phyloP scores from a whole-genome alignment of 2,113 vertebrate genomes.

The Pseudorasbora parva region DNA sequence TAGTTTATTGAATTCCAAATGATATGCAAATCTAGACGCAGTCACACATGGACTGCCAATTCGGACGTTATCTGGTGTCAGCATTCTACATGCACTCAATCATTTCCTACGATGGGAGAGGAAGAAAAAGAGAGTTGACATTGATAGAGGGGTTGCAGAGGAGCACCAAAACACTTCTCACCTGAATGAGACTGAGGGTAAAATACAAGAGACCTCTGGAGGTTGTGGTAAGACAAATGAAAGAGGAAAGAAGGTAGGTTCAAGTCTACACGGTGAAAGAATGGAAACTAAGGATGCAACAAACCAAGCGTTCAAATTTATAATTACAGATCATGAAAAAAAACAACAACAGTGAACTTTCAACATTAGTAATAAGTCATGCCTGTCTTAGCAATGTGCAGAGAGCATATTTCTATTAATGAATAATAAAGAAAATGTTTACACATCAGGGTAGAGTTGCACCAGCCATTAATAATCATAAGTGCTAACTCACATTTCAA shows the following conservation, averaged over 20 bases:
- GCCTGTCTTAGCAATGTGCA: too few relatives aligned
- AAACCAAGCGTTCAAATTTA: neutral
- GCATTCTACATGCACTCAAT: slow-evolving; percentile 62
- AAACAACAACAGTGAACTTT: too few relatives aligned
- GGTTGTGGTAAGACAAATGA: neutral
- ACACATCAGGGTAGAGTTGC: too few relatives aligned
- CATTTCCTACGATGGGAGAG: slow-evolving; percentile 26
- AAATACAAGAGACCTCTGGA: neutral
- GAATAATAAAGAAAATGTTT: too few relatives aligned
- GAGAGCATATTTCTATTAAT: too few relatives aligned
- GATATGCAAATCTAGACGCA: slow-evolving; percentile 75
- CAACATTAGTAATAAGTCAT: too few relatives aligned
- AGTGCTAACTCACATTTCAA: too few relatives aligned
- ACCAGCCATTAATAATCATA: too few relatives aligned
- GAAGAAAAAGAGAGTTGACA: neutral
- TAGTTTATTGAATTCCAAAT: slow-evolving; percentile 75
- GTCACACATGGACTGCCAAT: slow-evolving; percentile 67
- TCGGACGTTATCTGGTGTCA: slow-evolving; percentile 75
- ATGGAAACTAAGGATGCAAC: neutral
- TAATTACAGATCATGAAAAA: too few relatives aligned
- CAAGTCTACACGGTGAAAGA: neutral
- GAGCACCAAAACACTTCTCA: slow-evolving; percentile 14
- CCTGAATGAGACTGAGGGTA: slow-evolving; percentile 5
- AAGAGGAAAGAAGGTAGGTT: neutral
- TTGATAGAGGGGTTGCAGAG: slow-evolving; percentile 16